Conservation (phyloP, 35 echinoderm and acorn worm genomes). For the Heliocidaris erythrogramma region DNA sequence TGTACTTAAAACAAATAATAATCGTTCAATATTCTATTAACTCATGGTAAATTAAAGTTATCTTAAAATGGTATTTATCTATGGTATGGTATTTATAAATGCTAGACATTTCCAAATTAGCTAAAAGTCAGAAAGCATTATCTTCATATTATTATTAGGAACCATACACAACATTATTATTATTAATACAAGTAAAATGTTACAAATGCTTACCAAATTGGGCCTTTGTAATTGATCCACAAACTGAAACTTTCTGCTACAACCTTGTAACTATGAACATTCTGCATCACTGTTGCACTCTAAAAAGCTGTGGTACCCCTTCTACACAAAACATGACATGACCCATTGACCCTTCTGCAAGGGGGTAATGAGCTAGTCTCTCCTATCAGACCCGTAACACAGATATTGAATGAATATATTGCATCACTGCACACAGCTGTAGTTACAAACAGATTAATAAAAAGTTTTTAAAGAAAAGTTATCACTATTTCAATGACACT, state of each 20-base stretch:
- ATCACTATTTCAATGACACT: no score
- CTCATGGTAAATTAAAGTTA: no score
- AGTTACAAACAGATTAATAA: not conserved
- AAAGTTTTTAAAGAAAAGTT: no score
- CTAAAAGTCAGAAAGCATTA: no score
- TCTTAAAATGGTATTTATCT: no score
- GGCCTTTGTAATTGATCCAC: conserved; percentile 3
- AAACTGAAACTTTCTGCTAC: conserved; percentile 13
- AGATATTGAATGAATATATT: not conserved
- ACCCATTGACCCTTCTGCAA: not conserved
- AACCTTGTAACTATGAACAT: conserved; percentile 3
- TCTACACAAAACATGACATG: not conserved
- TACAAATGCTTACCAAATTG: conserved; percentile 6
- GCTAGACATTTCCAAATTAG: no score
- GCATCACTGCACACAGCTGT: conserved; percentile 2
- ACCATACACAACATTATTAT: not conserved
- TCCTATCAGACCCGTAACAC: not conserved
- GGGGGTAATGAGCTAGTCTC: not conserved
- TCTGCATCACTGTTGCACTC: not conserved
- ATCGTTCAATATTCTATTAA: no score
- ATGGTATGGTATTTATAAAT: no score
- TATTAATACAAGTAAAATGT: not conserved
- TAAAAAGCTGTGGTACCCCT: not conserved
- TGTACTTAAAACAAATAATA: no score
- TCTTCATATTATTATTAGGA: no score